Evolutionary conservation across 2,113 vertebrate genomes (phyloP).

Genomic region (Bucco capensis): DNA sequence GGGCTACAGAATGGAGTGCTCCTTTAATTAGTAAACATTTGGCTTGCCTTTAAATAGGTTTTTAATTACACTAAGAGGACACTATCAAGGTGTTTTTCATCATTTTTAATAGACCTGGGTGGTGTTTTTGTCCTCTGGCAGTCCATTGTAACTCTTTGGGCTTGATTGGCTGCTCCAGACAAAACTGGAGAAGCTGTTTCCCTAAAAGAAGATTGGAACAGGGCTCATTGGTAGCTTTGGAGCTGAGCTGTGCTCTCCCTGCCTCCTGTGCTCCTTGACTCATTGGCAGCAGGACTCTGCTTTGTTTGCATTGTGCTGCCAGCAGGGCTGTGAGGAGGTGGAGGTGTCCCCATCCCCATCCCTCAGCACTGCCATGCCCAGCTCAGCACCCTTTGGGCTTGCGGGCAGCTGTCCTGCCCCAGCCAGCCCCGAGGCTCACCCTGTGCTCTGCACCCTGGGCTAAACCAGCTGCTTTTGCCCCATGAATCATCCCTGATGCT

Average conservation of each 20-base stretch:
- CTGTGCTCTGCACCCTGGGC: neutral
- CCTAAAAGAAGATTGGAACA: neutral
- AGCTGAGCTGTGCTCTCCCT: neutral
- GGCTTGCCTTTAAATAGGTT: constrained; percentile 50
- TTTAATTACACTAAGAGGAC: constrained; percentile 65
- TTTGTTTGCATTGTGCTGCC: rapidly evolving
- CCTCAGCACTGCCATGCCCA: rapidly evolving
- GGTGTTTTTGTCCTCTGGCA: neutral
- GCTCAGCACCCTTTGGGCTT: neutral
- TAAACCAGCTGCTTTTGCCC: neutral
- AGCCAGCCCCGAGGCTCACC: neutral
- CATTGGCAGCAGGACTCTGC: neutral
- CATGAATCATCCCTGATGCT: neutral
- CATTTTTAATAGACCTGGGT: constrained; percentile 24
- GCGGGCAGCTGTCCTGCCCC: neutral
- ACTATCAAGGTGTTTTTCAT: constrained; percentile 51
- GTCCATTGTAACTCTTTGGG: neutral
- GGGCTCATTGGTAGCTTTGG: neutral
- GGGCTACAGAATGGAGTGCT: constrained; percentile 8
- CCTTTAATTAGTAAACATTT: constrained; percentile 66
- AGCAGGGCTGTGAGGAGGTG: neutral
- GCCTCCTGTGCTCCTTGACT: neutral
- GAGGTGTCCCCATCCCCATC: neutral
- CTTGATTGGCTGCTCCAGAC: constrained; percentile 17
- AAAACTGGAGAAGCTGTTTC: neutral